A percentile compares a stretch with the other conserved stretches of the same genome.
These are phyloP conservation scores for Leucophora obtusa DNA, from an alignment of 2,888 invertebrate species.

Conservation along the genomic window DNA sequence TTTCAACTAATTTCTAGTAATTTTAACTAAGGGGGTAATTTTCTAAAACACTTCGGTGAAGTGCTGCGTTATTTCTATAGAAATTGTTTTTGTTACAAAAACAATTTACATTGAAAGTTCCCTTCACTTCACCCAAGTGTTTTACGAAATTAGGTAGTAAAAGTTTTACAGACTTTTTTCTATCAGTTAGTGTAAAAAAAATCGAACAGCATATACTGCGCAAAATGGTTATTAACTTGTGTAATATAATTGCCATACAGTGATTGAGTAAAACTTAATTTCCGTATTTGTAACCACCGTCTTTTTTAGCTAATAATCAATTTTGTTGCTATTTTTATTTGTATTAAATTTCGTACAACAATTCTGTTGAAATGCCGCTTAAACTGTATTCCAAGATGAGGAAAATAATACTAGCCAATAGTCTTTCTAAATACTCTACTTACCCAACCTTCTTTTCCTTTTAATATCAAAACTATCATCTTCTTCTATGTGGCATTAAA, in stretches of 20 bases:
- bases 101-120: no score
- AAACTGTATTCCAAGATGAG: background rate
- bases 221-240: no score
- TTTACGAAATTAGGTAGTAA: no score
- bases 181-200: no score
- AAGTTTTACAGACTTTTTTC: no score
- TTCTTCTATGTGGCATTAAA: slow-evolving; percentile 10
- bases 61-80: no score
- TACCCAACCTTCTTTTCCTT: background rate
- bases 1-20: no score
- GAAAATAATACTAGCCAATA: background rate
- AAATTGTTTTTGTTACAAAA: no score
- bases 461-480: background rate
- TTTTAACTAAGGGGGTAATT: no score
- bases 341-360: background rate
- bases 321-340: background rate
- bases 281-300: slow-evolving; percentile 1
- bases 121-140: no score
- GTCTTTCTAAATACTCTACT: background rate
- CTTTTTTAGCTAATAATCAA: background rate
- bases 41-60: no score
- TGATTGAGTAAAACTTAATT: slow-evolving; percentile 30
- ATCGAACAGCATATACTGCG: no score
- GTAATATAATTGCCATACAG: background rate
- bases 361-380: background rate